These are phyloP conservation scores for Nerophis lumbriciformis DNA, from an alignment of 2,113 vertebrate species.

Conservation along the genomic window DNA sequence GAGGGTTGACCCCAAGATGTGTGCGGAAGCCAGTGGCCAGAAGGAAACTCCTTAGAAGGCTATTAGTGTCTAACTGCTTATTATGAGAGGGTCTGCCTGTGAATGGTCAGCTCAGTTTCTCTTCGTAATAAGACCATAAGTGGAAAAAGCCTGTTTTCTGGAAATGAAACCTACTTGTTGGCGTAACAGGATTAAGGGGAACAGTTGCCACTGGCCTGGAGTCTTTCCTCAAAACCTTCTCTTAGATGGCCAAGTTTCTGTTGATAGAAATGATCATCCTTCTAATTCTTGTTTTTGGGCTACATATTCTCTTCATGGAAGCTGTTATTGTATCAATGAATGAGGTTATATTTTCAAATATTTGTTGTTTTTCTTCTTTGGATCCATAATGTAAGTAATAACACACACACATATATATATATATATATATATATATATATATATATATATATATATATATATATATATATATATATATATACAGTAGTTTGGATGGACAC, in stretches of 20 bases:
- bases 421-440: too few species aligned
- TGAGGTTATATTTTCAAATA: too few species aligned
- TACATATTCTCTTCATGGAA: background rate
- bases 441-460: too few species aligned
- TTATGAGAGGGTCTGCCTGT: conserved; percentile 42
- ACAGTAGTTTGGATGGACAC: too few species aligned
- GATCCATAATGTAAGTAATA: too few species aligned
- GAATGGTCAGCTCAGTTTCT: conserved; percentile 38
- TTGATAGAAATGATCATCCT: conserved; percentile 39
- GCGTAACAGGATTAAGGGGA: conserved; percentile 43
- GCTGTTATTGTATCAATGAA: too few species aligned
- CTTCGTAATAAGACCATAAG: conserved; percentile 41
- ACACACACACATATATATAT: too few species aligned
- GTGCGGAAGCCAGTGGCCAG: conserved; percentile 41
- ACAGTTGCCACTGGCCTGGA: conserved; percentile 25
- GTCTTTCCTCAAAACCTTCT: conserved; percentile 37
- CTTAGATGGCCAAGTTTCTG: conserved; percentile 45
- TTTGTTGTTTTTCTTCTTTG: too few species aligned
- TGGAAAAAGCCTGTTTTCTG: conserved; percentile 53
- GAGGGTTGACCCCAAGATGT: conserved; percentile 47
- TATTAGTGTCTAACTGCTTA: conserved; percentile 44
- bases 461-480: too few species aligned
- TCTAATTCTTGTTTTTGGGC: too few species aligned
- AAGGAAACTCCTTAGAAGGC: conserved; percentile 67
- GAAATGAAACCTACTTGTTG: conserved; percentile 62